These are phyloP conservation scores for Thalassophryne amazonica DNA, from an alignment of 2,797 vertebrate genomes.

Conservation along the genomic window DNA sequence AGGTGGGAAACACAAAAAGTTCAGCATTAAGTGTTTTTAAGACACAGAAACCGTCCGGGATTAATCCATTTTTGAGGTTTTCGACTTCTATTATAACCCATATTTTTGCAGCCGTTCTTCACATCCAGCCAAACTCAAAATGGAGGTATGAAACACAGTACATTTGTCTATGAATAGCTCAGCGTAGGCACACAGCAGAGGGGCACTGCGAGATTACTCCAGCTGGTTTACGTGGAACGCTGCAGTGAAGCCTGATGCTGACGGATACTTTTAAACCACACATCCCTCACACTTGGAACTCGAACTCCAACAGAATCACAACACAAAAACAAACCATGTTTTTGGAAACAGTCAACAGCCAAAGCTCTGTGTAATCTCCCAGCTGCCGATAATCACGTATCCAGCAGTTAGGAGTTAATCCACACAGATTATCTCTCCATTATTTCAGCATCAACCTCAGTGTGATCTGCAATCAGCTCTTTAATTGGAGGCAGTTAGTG, in stretches of 20 bases:
- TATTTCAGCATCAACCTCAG: constrained; percentile 24
- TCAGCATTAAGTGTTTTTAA: no score
- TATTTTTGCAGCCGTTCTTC: constrained; percentile 53
- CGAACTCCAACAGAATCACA: not conserved
- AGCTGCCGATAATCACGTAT: constrained; percentile 6
- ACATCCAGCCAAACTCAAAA: constrained; percentile 49
- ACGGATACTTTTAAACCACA: not conserved
- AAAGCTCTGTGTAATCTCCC: constrained; percentile 11
- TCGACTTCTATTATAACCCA: constrained; percentile 41
- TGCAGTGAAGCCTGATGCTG: not conserved
- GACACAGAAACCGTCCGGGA: no score
- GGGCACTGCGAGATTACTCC: not conserved
- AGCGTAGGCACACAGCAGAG: not conserved
- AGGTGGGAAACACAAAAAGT: no score
- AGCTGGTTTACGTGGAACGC: not conserved
- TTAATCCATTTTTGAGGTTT: no score
- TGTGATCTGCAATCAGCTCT: constrained; percentile 21
- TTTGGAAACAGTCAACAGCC: not conserved
- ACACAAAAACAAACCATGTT: not conserved
- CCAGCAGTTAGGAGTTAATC: constrained; percentile 32
- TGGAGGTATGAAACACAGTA: constrained; percentile 48
- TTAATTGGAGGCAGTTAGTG: constrained; percentile 39
- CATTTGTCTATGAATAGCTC: constrained; percentile 12
- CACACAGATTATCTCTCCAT: constrained; percentile 24
- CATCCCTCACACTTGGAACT: no score